Percentiles rank a stretch among this genome's conserved stretches.
phyloP scores from a whole-genome alignment of 2,113 vertebrate species.

The Ceyx melanurus region DNA sequence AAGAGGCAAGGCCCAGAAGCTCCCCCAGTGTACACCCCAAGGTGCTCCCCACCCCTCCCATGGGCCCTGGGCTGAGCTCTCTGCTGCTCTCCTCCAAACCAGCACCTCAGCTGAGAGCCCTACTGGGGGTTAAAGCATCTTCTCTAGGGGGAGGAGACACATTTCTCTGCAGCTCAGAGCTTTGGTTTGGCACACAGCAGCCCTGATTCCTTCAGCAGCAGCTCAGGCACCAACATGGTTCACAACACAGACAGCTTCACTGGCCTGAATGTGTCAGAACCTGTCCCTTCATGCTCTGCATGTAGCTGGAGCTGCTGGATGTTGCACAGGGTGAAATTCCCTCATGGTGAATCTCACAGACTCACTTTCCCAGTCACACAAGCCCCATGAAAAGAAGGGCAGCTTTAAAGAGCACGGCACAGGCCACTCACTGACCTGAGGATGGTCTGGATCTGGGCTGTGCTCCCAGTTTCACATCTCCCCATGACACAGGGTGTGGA shows the following conservation, averaged over 20 bases:
- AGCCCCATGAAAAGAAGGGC: not conserved
- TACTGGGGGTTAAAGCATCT: not conserved
- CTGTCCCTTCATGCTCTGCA: not conserved
- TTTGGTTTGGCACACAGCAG: not conserved
- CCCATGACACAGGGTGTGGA: not conserved
- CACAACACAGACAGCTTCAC: not conserved
- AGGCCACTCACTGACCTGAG: accelerated
- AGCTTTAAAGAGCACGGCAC: not conserved
- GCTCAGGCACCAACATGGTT: not conserved
- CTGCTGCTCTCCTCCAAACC: not conserved
- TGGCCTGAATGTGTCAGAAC: not conserved
- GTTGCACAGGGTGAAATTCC: not conserved
- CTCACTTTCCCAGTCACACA: not conserved
- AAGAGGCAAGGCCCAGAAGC: not conserved
- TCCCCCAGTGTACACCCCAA: accelerated
- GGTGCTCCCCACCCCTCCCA: not conserved
- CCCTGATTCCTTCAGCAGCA: not conserved
- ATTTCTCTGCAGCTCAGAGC: not conserved
- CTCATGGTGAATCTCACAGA: accelerated
- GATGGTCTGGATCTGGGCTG: not conserved
- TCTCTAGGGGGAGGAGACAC: not conserved
- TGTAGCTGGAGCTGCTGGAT: not conserved
- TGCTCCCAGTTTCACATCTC: accelerated
- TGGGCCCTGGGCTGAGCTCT: not conserved
- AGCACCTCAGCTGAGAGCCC: not conserved